Evolutionary conservation across 2,888 invertebrate genomes (phyloP).

Genomic region (Tetheella fluctuosa): DNA sequence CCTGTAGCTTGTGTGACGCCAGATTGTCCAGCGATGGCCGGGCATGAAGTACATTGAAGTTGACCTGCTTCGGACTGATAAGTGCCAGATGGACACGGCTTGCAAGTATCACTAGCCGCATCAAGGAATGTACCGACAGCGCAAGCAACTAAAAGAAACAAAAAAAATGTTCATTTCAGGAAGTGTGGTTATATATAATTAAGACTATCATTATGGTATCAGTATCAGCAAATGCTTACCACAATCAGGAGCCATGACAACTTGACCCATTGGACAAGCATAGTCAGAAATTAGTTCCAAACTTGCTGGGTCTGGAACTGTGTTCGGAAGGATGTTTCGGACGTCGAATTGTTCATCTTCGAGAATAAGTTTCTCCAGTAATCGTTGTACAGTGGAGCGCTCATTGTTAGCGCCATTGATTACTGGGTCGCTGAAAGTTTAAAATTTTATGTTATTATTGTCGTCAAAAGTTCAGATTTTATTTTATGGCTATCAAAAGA

Average conservation of each 20-base stretch:
- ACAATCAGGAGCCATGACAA: constrained; percentile 96
- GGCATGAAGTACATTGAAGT: constrained; percentile 94
- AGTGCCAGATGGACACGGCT: constrained; percentile 93
- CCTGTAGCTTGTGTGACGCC: constrained; percentile 95
- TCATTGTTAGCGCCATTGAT: constrained; percentile 94
- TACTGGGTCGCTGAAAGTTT: constrained; percentile 91
- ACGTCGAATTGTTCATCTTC: constrained; percentile 98
- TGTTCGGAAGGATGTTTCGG: constrained; percentile 95
- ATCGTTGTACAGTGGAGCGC: constrained; percentile 91
- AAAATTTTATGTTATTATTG: not conserved
- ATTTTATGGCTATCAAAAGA: constrained; percentile 20
- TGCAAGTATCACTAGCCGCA: constrained; percentile 89
- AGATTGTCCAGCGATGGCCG: constrained; percentile 93
- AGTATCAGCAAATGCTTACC: constrained; percentile 81
- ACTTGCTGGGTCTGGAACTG: constrained; percentile 96
- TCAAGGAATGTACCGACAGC: constrained; percentile 95
- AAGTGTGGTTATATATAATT: not conserved
- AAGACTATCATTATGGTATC: not conserved
- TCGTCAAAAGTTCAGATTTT: not conserved
- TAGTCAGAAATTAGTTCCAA: constrained; percentile 94
- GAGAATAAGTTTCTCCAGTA: constrained; percentile 94
- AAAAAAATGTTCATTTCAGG: not conserved
- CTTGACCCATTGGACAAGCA: constrained; percentile 96
- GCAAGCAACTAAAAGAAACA: constrained; percentile 89
- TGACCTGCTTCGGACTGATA: constrained; percentile 98